Percentiles rank a stretch among this genome's conserved stretches.
Evolutionary conservation across 2,797 vertebrate species (phyloP).

Genomic region (Notamacropus eugenii): DNA sequence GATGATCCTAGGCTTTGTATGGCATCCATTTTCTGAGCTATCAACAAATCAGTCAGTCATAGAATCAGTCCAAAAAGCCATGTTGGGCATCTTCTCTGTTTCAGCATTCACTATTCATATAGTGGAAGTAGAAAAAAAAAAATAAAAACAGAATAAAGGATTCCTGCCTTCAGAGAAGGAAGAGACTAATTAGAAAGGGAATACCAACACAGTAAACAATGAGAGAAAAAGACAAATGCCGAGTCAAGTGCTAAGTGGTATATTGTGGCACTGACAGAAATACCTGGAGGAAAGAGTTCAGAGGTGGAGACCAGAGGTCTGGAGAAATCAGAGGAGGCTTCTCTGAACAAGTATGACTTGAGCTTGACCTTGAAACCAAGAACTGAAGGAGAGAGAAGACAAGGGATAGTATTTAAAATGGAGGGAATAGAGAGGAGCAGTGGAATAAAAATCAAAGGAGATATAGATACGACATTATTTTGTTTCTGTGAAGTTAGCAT

Average conservation of each 20-base stretch:
- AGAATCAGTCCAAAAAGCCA: conserved; percentile 35
- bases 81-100: conserved; percentile 42
- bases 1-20: conserved; percentile 47
- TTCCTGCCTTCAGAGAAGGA: conserved; percentile 38
- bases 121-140: conserved; percentile 5
- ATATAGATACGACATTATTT: too few species aligned
- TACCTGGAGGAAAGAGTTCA: too few species aligned
- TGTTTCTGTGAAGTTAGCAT: too few species aligned
- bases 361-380: background rate
- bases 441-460: too few species aligned
- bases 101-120: background rate
- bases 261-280: too few species aligned
- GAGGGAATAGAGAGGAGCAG: conserved; percentile 17
- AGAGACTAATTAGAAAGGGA: background rate
- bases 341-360: background rate
- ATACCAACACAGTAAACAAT: background rate
- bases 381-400: background rate
- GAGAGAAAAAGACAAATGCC: background rate
- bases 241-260: background rate
- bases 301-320: background rate
- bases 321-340: background rate
- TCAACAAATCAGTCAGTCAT: conserved; percentile 54
- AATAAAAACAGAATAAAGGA: background rate
- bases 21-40: conserved; percentile 67
- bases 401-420: background rate